Conservation (phyloP, 2,888 invertebrate species). For the Heliconius ismenius region DNA sequence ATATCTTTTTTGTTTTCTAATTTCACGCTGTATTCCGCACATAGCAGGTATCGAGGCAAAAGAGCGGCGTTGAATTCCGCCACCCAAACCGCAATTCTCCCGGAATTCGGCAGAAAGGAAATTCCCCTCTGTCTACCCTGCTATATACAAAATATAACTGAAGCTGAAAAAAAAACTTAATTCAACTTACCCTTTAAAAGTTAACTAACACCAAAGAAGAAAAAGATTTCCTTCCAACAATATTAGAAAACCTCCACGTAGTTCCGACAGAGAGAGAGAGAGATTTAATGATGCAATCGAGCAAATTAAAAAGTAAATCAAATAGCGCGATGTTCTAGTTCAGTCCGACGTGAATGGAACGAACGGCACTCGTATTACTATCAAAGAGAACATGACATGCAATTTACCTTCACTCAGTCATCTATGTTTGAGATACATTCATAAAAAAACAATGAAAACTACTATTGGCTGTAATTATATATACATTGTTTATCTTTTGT, state of each 20-base stretch:
- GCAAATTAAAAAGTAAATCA: slow-evolving; percentile 26
- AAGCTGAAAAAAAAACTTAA: too few relatives aligned
- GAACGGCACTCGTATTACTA: slow-evolving; percentile 22
- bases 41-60: too few relatives aligned
- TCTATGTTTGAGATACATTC: slow-evolving; percentile 1
- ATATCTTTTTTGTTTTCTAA: too few relatives aligned
- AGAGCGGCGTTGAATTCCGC: too few relatives aligned
- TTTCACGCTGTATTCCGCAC: too few relatives aligned
- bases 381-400: slow-evolving; percentile 29
- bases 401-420: slow-evolving; percentile 20
- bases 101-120: too few relatives aligned
- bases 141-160: too few relatives aligned
- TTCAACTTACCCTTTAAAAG: neutral
- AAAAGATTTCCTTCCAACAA: neutral
- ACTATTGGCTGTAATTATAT: neutral
- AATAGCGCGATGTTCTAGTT: slow-evolving; percentile 18
- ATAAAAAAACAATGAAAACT: slow-evolving; percentile 4
- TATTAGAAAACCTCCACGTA: slow-evolving; percentile 4
- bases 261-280: neutral
- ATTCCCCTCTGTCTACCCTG: too few relatives aligned
- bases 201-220: neutral
- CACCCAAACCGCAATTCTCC: too few relatives aligned
- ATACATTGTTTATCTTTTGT: too few relatives aligned
- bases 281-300: slow-evolving; percentile 17
- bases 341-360: slow-evolving; percentile 15